A percentile compares a stretch with the other conserved stretches of the same genome.
These are phyloP conservation scores for Aselliscus stoliczkanus DNA, from an alignment of 2,797 vertebrate genomes.

Conservation along the genomic window DNA sequence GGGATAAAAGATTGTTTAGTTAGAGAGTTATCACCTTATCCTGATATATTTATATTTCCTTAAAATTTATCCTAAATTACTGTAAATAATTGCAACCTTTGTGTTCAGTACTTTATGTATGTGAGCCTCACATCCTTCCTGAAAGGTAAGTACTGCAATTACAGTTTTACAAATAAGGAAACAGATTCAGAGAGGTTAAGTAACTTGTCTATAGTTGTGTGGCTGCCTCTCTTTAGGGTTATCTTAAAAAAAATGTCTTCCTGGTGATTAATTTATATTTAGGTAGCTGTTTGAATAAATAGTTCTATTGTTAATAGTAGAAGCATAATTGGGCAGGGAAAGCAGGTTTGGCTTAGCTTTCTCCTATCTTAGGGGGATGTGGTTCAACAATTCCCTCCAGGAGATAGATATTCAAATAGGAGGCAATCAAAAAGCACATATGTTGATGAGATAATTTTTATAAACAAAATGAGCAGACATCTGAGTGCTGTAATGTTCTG, in stretches of 20 bases:
- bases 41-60: neutral
- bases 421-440: neutral
- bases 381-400: neutral
- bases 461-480: neutral
- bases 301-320: neutral
- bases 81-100: neutral
- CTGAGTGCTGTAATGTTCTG: neutral
- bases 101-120: neutral
- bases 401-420: neutral
- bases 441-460: neutral
- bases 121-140: neutral
- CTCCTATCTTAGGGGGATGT: neutral
- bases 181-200: neutral
- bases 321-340: neutral
- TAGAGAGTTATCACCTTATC: neutral
- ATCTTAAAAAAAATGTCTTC: conserved; percentile 25
- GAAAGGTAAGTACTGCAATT: neutral
- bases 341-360: neutral
- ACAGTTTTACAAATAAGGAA: neutral
- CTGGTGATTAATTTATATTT: neutral
- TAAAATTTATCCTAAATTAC: neutral
- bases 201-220: neutral
- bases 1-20: neutral
- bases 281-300: neutral
- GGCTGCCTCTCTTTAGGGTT: neutral